Evolutionary conservation across 23 tunicate species (phyloP), one percentile per base, ranked within the genome.

Genomic region (Ciona savignyi): DNA sequence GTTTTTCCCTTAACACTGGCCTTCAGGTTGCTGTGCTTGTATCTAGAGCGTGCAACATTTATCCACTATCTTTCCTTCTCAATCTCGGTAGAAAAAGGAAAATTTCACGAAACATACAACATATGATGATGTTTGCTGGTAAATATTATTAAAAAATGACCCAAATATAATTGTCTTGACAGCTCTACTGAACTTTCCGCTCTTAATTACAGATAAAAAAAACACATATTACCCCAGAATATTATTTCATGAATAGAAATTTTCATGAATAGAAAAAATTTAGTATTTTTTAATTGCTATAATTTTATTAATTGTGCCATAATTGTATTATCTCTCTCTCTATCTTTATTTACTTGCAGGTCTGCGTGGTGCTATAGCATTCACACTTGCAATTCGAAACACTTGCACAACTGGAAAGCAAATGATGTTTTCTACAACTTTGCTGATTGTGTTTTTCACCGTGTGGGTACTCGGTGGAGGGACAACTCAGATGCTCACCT

Each of bases 41-140:
- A 32, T 90, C 96, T 27, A 61, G 99, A 34, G 90, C 95, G 11
- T 78, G 82, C 71, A 95, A 95, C 70, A 77, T 95, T 49, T 95
- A 95, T 68, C 99, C 99, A 25, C 83, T 95, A 1, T 71, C 95
- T 9, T 90, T 90, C 70, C 67, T 95, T 22, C 70, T 95, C 1
- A 95, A 95, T 64, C 84, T 95, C 21, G 95, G 83, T 60, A 42
- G 99, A 70, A 85, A 81, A 60, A 64, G 81, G 31, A 87, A 81
- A 67, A 95, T 95, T 64, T 75, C 95, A 4, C 24, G 29, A 15
- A 87, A 79, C 65, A 83, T 87, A 3, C 99, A 95, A 35, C 99
- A 95, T 62, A 95, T 95, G 99, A 95, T 95, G 95, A 95, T 95
- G 99, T 95, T 95, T 83, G 94, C 99, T 23, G 97, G 95, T 87